Conservation (phyloP, 30 jellyfish, hydroid and myxozoan genomes). For the Aurelia coerulea region DNA sequence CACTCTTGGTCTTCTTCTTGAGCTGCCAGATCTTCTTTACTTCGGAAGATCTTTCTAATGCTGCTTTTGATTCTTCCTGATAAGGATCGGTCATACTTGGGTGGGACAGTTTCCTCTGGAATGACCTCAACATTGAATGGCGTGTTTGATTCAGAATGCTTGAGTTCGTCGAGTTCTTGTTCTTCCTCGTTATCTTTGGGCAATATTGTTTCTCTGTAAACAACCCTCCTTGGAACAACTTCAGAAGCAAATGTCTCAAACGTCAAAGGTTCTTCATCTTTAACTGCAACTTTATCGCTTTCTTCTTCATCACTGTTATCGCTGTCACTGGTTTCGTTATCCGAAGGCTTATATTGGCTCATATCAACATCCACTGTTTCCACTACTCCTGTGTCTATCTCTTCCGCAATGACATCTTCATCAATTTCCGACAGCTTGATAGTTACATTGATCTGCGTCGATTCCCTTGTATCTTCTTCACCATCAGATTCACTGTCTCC, state of each 20-base stretch:
- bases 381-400: background rate
- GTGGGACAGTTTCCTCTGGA: slow-evolving; percentile 9
- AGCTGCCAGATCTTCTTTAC: too few relatives aligned
- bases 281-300: too few relatives aligned
- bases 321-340: background rate
- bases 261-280: too few relatives aligned
- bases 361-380: slow-evolving; percentile 8
- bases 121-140: background rate
- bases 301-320: background rate
- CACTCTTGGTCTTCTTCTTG: background rate
- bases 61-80: slow-evolving; percentile 1
- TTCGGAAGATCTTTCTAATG: background rate
- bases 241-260: slow-evolving; percentile 10
- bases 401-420: background rate
- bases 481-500: background rate
- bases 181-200: background rate
- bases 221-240: slow-evolving; percentile 13
- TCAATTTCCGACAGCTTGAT: too few relatives aligned
- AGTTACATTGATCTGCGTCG: too few relatives aligned
- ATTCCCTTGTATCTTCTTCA: too few relatives aligned
- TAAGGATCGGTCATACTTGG: background rate
- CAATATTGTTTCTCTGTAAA: slow-evolving; percentile 11
- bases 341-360: background rate
- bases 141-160: background rate
- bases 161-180: background rate